phyloP scores from a whole-genome alignment of 1,140 invertebrate species.

The Scylla paramamosain region DNA sequence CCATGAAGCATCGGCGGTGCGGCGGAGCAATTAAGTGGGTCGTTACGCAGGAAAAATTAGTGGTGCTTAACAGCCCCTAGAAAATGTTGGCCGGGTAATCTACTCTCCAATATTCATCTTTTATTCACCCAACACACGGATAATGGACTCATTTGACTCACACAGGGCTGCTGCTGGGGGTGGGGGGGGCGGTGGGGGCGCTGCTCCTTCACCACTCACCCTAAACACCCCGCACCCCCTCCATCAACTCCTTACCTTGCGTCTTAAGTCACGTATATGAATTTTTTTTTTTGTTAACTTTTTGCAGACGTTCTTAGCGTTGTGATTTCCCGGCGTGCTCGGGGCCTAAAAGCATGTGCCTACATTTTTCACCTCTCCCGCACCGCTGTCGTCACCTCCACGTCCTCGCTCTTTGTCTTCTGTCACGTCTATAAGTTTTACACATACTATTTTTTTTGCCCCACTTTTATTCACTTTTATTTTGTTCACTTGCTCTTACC shows the following conservation, averaged over 20 bases:
- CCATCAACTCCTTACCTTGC: background rate
- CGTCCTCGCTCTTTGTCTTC: no score
- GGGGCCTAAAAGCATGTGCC: no score
- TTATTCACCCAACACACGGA: background rate
- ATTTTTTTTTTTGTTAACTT: no score
- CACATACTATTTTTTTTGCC: background rate
- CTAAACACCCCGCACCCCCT: background rate
- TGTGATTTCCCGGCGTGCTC: no score
- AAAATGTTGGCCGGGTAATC: background rate
- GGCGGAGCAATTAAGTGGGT: background rate
- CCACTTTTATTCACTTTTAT: background rate
- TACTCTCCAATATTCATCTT: conserved; percentile 3
- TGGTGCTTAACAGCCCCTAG: background rate
- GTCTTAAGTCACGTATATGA: background rate
- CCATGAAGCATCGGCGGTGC: background rate
- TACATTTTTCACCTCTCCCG: no score
- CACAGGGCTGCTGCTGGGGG: background rate
- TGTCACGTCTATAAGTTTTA: no score
- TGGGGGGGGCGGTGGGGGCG: no score
- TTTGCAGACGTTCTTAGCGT: no score
- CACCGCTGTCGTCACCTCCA: no score
- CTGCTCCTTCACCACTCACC: background rate
- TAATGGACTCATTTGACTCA: conserved; percentile 22
- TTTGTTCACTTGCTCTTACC: background rate
- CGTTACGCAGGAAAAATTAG: background rate